Evolutionary conservation across 1,140 invertebrate species (phyloP), one percentile per base, ranked within the genome.

Genomic region (Drosophila truncata): DNA sequence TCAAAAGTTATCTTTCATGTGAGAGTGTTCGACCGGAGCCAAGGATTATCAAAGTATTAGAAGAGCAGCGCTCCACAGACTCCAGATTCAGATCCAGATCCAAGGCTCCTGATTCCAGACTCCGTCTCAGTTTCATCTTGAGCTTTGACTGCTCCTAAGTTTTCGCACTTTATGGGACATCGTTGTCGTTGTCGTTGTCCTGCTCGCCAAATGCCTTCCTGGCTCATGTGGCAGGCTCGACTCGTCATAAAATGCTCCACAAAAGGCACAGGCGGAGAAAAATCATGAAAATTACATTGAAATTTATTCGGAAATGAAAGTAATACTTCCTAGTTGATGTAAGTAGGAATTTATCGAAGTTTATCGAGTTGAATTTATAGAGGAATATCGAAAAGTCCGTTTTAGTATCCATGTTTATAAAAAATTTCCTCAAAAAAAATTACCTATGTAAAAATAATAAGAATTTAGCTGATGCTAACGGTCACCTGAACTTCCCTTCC

Each of bases 1-100:
- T 88, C 84, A 80, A 58, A 88, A 88, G 77, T 87, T 87, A 87
- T 83, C 72, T 76, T 83, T 79, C 33, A 35, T 67, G 31, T 57
- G 57, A 39, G 72, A 72, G 29, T 69, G 77, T 83, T 83, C 76
- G 72, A 77, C 81, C 62, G 71, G 49, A 77, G 80, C 73, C 79
- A 62, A 49, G 84, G 84, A 87, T 88, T 87, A 87, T 87, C 77
- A 87, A 88, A 80, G 84, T 78, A 80, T 88, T 83, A 83, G 72
- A 83, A 59, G 64, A 70, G 74, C 57, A 27, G 69, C 35, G 52
- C 52, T 49, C 39, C 42, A 49, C 33, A 31, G 66, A 42, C 69
- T 41, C 31, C 42, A 41, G 50, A 47, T 35, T n/a, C 16, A 13
- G 29, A 47, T 39, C 39, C 69, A 27, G 44, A 54, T 55, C 47